Evolutionary conservation across 2,888 invertebrate genomes (phyloP).

Genomic region (Schrankia costaestrigalis): DNA sequence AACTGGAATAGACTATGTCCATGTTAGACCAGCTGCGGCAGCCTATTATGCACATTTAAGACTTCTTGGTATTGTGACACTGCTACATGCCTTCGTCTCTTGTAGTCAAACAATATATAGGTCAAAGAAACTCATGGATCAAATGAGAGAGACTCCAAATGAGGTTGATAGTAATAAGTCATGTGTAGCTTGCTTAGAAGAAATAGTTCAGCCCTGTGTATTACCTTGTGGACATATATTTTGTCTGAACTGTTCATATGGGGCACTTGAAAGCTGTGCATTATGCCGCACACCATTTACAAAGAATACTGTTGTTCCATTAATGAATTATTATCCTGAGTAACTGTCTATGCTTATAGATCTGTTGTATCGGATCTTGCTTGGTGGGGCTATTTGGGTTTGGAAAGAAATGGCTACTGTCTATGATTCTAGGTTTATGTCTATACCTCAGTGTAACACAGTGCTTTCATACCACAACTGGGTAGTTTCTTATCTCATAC

Average conservation of each 20-base stretch:
- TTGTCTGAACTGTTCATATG: slow-evolving; percentile 69
- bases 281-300: slow-evolving; percentile 67
- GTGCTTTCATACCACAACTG: too few relatives aligned
- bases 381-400: too few relatives aligned
- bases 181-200: slow-evolving; percentile 72
- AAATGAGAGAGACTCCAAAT: slow-evolving; percentile 60
- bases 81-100: slow-evolving; percentile 64
- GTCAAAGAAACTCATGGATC: slow-evolving; percentile 66
- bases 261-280: slow-evolving; percentile 64
- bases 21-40: slow-evolving; percentile 70
- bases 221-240: slow-evolving; percentile 74
- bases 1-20: slow-evolving; percentile 89
- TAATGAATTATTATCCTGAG: slow-evolving; percentile 70
- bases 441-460: too few relatives aligned
- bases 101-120: slow-evolving; percentile 65
- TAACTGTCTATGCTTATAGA: slow-evolving; percentile 4
- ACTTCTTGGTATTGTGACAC: slow-evolving; percentile 63
- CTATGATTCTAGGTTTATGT: too few relatives aligned
- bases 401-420: too few relatives aligned
- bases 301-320: slow-evolving; percentile 67
- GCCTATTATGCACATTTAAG: slow-evolving; percentile 69
- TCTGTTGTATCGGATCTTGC: background rate
- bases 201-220: slow-evolving; percentile 69
- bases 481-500: too few relatives aligned
- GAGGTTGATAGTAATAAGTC: slow-evolving; percentile 67